Conservation (phyloP, 1,140 invertebrate species). For the Trachymyrmex septentrionalis region DNA sequence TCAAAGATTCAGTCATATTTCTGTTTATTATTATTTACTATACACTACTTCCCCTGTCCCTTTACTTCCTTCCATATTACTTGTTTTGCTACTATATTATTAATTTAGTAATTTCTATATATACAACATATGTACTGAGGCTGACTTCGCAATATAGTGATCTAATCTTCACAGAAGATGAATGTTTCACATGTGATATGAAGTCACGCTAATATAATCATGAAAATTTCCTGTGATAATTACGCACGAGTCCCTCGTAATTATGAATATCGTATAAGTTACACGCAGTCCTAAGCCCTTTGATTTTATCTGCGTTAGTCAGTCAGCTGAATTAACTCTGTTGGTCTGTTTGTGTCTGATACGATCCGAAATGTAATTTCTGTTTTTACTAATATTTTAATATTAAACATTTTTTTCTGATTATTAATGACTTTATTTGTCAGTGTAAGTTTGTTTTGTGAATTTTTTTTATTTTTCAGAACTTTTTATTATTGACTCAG, state of each 20-base stretch:
- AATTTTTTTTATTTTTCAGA: no score
- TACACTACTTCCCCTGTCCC: no score
- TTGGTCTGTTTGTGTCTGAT: no score
- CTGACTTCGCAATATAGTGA: background rate
- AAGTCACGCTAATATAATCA: constrained; percentile 31
- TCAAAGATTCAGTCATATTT: background rate
- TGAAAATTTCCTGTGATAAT: constrained; percentile 41
- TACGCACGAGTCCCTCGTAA: constrained; percentile 12
- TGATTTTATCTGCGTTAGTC: constrained; percentile 13
- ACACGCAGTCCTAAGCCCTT: background rate
- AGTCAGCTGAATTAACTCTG: background rate
- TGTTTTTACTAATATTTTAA: no score
- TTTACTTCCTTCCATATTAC: background rate
- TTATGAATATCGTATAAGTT: constrained; percentile 20
- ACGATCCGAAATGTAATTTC: no score
- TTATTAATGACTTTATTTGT: no score
- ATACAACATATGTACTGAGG: background rate
- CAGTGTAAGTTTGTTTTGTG: no score
- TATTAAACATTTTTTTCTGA: no score
- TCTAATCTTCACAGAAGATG: constrained; percentile 31
- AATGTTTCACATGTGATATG: constrained; percentile 16
- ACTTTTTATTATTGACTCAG: no score
- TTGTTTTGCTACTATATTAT: background rate
- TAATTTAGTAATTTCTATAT: constrained; percentile 25
- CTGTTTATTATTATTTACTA: background rate